Evolutionary conservation across 2,113 vertebrate species (phyloP), one percentile per base, ranked within the genome.

Genomic region (Ondatra zibethicus): DNA sequence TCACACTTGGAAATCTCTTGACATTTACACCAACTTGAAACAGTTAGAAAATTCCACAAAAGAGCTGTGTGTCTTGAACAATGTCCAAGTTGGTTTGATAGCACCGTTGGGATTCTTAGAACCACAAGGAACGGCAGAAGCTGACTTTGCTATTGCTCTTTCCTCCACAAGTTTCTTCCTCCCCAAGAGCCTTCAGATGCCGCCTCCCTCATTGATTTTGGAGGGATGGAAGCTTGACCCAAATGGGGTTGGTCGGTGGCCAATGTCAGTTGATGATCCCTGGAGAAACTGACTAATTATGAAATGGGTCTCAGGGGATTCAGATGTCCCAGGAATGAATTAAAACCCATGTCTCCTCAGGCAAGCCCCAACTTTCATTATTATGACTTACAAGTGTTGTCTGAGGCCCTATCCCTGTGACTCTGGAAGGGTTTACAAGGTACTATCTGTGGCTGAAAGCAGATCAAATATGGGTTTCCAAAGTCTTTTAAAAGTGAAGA

Each of bases 21-120:
- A 66, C 96, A 98, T 97, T 98, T 98, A 98, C 95, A 98, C 95
- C 98, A 97, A 96, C 80, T 45, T 12, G 23, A 81, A 76, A 75
- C 68, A 85, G 75, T 97, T 65, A 55, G 81, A 92, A 89, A 96
- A 96, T 91, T 95, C 92, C 91, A 94, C 61, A 88, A 87, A 94
- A 93, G 81, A 97, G 87, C 72, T 96, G 86, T 36, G 72, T 96
- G 63, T 97, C 92, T 98, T 97, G 97, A 97, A 93, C 80, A 96
- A 58, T 14, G 88, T 93, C 95, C 89, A 88, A 87, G 52, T 89
- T 91, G 93, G 75, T 96, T 94, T 86, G 96, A 94, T 94, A 97
- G 92, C 66, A 92, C 92, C 75, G 12, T 16, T 94, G 93, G 96
- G 95, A 97, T 97, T 16, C 70, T 91, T 29, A 94, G 70, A 87